Conservation (phyloP, 35 echinoderm and acorn worm genomes). For the Nesometra sesokonis region DNA sequence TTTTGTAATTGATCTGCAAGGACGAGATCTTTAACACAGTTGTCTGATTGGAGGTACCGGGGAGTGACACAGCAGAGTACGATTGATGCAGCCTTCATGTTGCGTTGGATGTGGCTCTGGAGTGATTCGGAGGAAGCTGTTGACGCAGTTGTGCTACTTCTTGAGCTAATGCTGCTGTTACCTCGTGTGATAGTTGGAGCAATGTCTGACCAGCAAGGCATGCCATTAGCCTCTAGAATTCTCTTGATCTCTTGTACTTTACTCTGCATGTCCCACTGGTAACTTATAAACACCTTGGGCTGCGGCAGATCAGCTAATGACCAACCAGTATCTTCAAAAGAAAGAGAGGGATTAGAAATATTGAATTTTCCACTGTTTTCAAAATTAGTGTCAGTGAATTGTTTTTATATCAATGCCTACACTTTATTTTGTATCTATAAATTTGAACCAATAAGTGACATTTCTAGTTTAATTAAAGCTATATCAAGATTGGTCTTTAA, state of each 20-base stretch:
- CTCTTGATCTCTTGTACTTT: constrained; percentile 91
- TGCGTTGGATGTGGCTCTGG: constrained; percentile 68
- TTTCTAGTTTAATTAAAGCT: too few species aligned
- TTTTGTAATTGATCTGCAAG: constrained; percentile 70
- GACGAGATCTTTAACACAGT: constrained; percentile 80
- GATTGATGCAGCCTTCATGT: constrained; percentile 68
- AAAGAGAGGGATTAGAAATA: too few species aligned
- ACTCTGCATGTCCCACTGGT: constrained; percentile 96
- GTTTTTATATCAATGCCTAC: too few species aligned
- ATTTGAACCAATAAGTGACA: too few species aligned
- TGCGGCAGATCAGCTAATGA: constrained; percentile 2
- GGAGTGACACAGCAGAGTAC: constrained; percentile 80
- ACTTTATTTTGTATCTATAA: too few species aligned
- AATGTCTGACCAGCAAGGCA: constrained; percentile 80
- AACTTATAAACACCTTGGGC: constrained; percentile 82
- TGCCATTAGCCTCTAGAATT: constrained; percentile 69
- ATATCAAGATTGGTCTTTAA: too few species aligned
- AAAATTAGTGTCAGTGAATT: too few species aligned
- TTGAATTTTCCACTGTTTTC: too few species aligned
- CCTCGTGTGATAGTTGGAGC: constrained; percentile 80
- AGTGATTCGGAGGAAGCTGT: constrained; percentile 34
- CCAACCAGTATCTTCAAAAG: not conserved
- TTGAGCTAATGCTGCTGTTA: constrained; percentile 32
- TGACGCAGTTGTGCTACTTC: constrained; percentile 6
- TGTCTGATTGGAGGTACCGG: constrained; percentile 75